Conservation (phyloP, 2,888 invertebrate genomes). For the Nematopogon swammerdamellus region DNA sequence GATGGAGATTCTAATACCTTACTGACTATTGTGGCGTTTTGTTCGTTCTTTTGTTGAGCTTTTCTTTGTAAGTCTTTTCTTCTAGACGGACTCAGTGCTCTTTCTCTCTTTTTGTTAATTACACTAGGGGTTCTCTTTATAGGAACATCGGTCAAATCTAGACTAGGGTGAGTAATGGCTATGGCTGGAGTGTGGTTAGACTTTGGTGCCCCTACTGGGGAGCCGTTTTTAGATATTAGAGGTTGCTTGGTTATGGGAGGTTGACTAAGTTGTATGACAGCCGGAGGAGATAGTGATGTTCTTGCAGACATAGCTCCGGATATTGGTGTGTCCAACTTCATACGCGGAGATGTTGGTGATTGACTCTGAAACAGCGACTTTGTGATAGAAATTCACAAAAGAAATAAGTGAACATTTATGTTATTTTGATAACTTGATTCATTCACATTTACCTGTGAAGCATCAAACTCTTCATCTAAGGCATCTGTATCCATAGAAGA, state of each 20-base stretch:
- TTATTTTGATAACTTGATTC: too few species aligned
- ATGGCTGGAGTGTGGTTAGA: slow-evolving; percentile 49
- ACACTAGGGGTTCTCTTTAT: slow-evolving; percentile 49
- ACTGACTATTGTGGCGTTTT: slow-evolving; percentile 36
- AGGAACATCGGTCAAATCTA: slow-evolving; percentile 45
- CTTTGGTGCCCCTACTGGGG: slow-evolving; percentile 29
- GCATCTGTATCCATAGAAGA: slow-evolving; percentile 85
- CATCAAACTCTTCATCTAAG: slow-evolving; percentile 68
- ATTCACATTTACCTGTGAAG: slow-evolving; percentile 58
- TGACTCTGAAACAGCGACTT: slow-evolving; percentile 49
- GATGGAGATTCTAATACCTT: slow-evolving; percentile 36
- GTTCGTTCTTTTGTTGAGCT: slow-evolving; percentile 33
- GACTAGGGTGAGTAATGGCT: slow-evolving; percentile 55
- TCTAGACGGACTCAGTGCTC: slow-evolving; percentile 49
- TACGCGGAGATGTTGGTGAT: slow-evolving; percentile 50
- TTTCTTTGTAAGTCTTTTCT: slow-evolving; percentile 45
- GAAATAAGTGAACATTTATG: too few species aligned
- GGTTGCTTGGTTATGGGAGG: slow-evolving; percentile 50
- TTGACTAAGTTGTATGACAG: slow-evolving; percentile 39
- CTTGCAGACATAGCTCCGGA: slow-evolving; percentile 29
- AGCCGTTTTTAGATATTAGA: slow-evolving; percentile 31
- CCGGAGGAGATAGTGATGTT: slow-evolving; percentile 43
- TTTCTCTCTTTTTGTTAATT: slow-evolving; percentile 48
- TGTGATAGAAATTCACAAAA: too few species aligned
- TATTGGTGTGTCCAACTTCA: slow-evolving; percentile 43